Evolutionary conservation across 2,797 vertebrate genomes (phyloP).

Genomic region (Botia kubotai): DNA sequence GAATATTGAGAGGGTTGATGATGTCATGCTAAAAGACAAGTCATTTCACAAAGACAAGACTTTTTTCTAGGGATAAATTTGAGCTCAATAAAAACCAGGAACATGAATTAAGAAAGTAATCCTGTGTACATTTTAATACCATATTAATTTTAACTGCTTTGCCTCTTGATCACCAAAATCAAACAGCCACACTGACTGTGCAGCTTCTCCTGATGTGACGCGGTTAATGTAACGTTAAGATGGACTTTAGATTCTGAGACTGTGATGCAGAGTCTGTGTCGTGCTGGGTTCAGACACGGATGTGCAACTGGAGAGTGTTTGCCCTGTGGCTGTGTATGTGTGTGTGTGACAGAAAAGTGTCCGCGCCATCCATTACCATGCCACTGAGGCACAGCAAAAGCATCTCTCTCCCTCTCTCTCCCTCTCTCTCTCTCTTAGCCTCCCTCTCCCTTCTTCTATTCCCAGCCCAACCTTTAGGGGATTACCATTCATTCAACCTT

Average conservation of each 20-base stretch:
- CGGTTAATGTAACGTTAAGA: constrained; percentile 15
- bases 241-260: background rate
- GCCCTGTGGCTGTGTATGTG: constrained; percentile 45
- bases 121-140: background rate
- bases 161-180: background rate
- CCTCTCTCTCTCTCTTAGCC: constrained; percentile 20
- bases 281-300: constrained; percentile 43
- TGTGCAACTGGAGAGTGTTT: constrained; percentile 52
- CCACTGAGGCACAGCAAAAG: constrained; percentile 54
- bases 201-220: background rate
- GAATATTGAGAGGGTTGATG: too few relatives aligned
- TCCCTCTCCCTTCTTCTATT: constrained; percentile 18
- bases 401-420: constrained; percentile 21
- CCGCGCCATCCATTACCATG: constrained; percentile 57
- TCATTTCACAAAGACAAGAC: too few relatives aligned
- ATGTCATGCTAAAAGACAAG: background rate
- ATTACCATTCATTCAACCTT: constrained; percentile 58
- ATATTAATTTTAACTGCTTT: background rate
- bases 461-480: constrained; percentile 51
- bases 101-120: background rate
- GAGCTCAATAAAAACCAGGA: background rate
- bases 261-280: constrained; percentile 24
- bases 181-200: background rate
- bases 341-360: constrained; percentile 34
- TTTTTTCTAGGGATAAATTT: too few relatives aligned